Evolutionary conservation across 2,888 invertebrate genomes (phyloP), one percentile per base, ranked within the genome.

Genomic region (Zaprionus obscuricornis): DNA sequence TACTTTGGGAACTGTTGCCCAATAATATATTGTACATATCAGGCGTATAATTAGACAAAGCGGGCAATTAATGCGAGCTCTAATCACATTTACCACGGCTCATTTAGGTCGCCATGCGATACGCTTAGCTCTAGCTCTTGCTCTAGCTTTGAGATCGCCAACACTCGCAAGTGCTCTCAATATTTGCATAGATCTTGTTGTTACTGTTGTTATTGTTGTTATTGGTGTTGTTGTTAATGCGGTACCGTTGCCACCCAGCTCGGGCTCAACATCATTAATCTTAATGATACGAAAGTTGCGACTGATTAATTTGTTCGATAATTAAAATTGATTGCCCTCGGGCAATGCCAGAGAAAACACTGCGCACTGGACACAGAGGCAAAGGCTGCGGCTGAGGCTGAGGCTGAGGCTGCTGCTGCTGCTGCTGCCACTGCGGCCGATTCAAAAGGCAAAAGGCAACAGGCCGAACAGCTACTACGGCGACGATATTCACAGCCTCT

Each of bases 231-330:
- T 37, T 65, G 66, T 54, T 59, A n/a, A n/a, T n/a, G n/a, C n/a
- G 49, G 47, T 63, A 47, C 39, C 58, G 69, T 68, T 78, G 75
- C 73, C 77, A 77, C 85, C 83, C 85, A 84, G 63, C 67, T 42
- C 36, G 82, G 57, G n/a, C n/a, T 34, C 66, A 64, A 46, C 59
- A 74, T 82, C 81, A 82, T 82, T 86, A 82, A 82, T 82, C 81
- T 82, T 82, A 86, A 82, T 82, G 86, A 82, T 82, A 82, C 75
- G 78, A 85, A 71, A 85, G 66, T 74, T 74, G 85, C 68, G 83
- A 78, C 81, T 77, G 86, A 81, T 81, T 81, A 81, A 81, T 82
- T 82, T 82, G 81, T 74, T 57, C 75, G 82, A 82, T 86, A 82
- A 82, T 82, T 86, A 86, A 86, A 82, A 82, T 82, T 86, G 86